phyloP scores from a whole-genome alignment of 2,888 invertebrate genomes.

The Dicyrtoma fusca region DNA sequence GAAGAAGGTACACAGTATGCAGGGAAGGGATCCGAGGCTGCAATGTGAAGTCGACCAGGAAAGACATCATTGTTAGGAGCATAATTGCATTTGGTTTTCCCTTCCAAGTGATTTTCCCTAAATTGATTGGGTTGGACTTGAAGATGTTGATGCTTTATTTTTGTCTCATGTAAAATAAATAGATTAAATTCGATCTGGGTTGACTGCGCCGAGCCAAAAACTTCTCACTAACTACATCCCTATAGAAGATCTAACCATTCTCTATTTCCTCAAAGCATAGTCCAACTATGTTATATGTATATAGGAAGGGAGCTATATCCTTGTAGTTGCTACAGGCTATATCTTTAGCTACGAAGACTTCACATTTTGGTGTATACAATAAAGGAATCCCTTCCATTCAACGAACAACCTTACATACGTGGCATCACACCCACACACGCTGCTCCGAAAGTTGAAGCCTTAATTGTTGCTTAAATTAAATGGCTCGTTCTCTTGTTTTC shows the following conservation, averaged over 20 bases:
- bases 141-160: slow-evolving; percentile 34
- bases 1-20: no score
- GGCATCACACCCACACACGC: no score
- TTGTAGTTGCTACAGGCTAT: no score
- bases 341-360: no score
- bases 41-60: background rate
- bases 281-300: background rate
- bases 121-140: slow-evolving; percentile 33
- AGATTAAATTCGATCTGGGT: slow-evolving; percentile 32
- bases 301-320: no score
- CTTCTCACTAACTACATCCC: slow-evolving; percentile 12
- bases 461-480: no score
- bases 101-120: slow-evolving; percentile 24
- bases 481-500: no score
- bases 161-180: slow-evolving; percentile 32
- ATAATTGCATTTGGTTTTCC: slow-evolving; percentile 35
- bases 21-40: background rate
- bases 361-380: no score
- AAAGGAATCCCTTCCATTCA: no score
- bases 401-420: no score
- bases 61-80: slow-evolving; percentile 25
- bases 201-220: slow-evolving; percentile 6
- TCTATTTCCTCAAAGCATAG: background rate
- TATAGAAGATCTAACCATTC: background rate
- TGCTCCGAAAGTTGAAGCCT: no score